Conservation (phyloP, 2,797 vertebrate genomes). For the Spinus olivaceus region DNA sequence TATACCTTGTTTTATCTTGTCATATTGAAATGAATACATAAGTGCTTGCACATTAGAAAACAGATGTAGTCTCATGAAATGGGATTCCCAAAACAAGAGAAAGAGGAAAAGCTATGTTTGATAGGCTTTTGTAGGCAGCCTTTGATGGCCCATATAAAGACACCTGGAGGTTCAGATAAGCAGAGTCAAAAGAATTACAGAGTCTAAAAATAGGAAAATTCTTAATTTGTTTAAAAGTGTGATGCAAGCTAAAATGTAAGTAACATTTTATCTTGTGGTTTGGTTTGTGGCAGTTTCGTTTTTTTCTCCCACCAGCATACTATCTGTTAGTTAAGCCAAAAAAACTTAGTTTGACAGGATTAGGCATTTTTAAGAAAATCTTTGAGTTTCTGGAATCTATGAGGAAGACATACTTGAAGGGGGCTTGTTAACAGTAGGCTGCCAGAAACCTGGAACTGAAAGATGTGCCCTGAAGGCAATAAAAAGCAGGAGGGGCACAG, state of each 20-base stretch:
- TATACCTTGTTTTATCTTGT: neutral
- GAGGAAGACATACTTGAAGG: neutral
- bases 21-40: neutral
- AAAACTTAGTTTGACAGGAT: neutral
- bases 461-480: neutral
- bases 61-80: neutral
- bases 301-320: neutral
- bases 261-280: accelerated
- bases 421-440: neutral
- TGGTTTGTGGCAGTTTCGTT: neutral
- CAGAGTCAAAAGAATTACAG: neutral
- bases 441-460: neutral
- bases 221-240: neutral
- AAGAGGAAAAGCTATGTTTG: neutral
- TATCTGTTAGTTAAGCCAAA: neutral
- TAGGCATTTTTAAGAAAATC: neutral
- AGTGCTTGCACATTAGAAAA: neutral
- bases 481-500: neutral
- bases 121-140: neutral
- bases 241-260: neutral
- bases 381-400: neutral
- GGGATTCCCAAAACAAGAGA: neutral
- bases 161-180: neutral
- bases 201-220: neutral
- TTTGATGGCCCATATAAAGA: neutral